Evolutionary conservation across 2,888 invertebrate genomes (phyloP).

Genomic region (Malacosoma neustria): DNA sequence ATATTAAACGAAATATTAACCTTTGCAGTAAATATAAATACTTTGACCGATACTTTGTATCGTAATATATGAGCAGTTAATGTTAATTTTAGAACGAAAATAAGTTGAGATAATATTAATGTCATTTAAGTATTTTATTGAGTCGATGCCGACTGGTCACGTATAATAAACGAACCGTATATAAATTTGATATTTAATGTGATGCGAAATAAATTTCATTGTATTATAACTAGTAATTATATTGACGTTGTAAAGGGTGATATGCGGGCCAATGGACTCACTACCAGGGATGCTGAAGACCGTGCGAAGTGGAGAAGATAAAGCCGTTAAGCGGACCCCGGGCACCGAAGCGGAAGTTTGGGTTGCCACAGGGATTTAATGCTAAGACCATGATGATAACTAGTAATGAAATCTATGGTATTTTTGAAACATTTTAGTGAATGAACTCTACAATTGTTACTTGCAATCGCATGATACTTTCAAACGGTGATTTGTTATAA

Average conservation of each 20-base stretch:
- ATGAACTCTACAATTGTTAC: too few species aligned
- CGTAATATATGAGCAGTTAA: conserved; percentile 28
- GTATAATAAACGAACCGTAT: conserved; percentile 41
- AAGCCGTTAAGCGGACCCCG: neutral
- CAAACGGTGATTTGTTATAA: too few species aligned
- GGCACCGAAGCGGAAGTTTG: too few species aligned
- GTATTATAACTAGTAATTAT: conserved; percentile 13
- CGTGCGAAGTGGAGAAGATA: neutral
- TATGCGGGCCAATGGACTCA: too few species aligned
- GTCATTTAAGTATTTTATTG: conserved; percentile 57
- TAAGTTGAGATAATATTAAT: conserved; percentile 36
- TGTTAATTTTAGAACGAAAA: conserved; percentile 37
- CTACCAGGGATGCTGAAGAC: neutral
- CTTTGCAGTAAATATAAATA: neutral
- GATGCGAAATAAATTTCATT: conserved; percentile 50
- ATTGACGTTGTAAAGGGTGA: too few species aligned
- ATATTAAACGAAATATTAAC: neutral
- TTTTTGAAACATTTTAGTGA: too few species aligned
- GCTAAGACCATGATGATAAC: too few species aligned
- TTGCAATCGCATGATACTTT: too few species aligned
- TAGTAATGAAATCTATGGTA: too few species aligned
- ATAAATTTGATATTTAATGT: conserved; percentile 57
- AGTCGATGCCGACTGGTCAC: conserved; percentile 38
- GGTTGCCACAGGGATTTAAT: too few species aligned
- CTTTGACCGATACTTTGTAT: conserved; percentile 17